A percentile compares a stretch with the other conserved stretches of the same genome.
phyloP scores from a whole-genome alignment of 2,113 vertebrate species.

The Grallaria varia region DNA sequence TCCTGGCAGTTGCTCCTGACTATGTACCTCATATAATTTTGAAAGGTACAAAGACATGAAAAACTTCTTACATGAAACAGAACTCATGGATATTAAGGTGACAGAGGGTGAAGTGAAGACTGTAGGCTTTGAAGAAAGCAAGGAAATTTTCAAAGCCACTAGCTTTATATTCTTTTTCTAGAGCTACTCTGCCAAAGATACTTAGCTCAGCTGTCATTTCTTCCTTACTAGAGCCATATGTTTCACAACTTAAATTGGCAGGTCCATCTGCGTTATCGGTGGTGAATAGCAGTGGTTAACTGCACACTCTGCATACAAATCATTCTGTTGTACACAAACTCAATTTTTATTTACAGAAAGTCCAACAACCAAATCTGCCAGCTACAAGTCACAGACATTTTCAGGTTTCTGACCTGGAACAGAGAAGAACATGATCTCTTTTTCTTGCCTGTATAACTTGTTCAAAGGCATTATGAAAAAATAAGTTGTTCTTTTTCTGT shows the following conservation, averaged over 20 bases:
- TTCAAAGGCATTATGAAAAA: not conserved
- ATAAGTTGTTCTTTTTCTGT: not conserved
- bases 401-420: not conserved
- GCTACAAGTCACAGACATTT: not conserved
- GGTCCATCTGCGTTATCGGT: conserved; percentile 47
- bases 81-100: conserved; percentile 65
- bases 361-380: not conserved
- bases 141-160: conserved; percentile 63
- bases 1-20: conserved; percentile 60
- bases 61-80: conserved; percentile 51
- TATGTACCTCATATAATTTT: conserved; percentile 57
- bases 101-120: conserved; percentile 41
- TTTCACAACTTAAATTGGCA: conserved; percentile 27
- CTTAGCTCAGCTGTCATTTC: conserved; percentile 53
- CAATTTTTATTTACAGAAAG: not conserved
- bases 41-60: conserved; percentile 58
- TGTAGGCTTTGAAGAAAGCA: conserved; percentile 67
- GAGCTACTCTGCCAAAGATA: conserved; percentile 54
- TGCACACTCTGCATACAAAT: not conserved
- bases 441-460: not conserved
- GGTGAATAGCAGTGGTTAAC: conserved; percentile 7
- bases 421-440: not conserved
- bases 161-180: conserved; percentile 59
- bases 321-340: not conserved
- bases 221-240: conserved; percentile 45